Base-by-base conservation (phyloP, 2,888 invertebrate species). In the Callimorpha dominula region DNA sequence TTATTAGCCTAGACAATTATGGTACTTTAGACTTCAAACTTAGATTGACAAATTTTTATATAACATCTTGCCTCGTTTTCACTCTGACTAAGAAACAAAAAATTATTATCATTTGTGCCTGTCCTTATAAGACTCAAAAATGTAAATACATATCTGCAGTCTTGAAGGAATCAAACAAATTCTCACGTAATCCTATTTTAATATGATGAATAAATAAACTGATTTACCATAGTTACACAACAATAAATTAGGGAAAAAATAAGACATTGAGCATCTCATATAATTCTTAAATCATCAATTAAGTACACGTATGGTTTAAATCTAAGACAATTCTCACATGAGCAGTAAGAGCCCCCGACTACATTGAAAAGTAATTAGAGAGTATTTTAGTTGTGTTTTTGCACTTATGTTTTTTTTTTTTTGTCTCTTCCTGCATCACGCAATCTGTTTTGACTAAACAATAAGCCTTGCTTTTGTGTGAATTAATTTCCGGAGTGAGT, bases 221-320 rank as follows among this genome's bases (percentile, higher is more conserved):
- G 31, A 14, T 60, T 46, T 65, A 49, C 14, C 49, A 14, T 31
- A 65, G 31, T 65, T 49, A 65, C 49, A 65, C 15, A 65, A 46
- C 8, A 49, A 60, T 60, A 31, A 31, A 60, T 60, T 31, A 60
- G 2, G 14, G 31, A 31, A 31, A 12, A 20, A 12, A 65, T 46
- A 65, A 49, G 20, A 65, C 12, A 65, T 65, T 65, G 49, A 49
- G 65, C 49, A 46, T 14, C 20, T 9, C 20, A 20, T 31, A 46
- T 50, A 46, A 40, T 2, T 40, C 31, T 31, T 31, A 31, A 60
- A 60, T 52, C 49, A 49, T 42, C 1, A 52, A 42, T 67, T 67
- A 67, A 67, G 66, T 67, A 67, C 66, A 66, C 52, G 49, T 49
- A 17, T n/a, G 15, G 8, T 66, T 40, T 4, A 66, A 50, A 15